Percentiles rank a stretch among this genome's conserved stretches.
phyloP scores from a whole-genome alignment of 2,113 vertebrate genomes.

The Upupa epops region DNA sequence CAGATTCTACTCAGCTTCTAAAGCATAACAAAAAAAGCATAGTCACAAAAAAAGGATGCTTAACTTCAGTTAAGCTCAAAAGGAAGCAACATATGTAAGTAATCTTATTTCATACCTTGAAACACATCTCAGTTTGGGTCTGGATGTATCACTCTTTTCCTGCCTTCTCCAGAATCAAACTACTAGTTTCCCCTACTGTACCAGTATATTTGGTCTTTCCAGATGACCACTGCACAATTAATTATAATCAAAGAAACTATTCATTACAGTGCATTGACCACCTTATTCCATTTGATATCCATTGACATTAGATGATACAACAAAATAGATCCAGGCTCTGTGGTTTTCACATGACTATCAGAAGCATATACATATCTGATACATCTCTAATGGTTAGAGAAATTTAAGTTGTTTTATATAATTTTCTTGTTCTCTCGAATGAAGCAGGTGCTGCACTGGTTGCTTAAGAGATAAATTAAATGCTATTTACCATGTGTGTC shows the following conservation, averaged over 20 bases:
- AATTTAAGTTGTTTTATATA: not conserved
- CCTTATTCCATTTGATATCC: not conserved
- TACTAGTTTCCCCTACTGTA: not conserved
- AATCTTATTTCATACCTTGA: not conserved
- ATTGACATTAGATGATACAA: not conserved
- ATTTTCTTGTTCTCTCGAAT: not conserved
- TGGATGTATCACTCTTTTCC: not conserved
- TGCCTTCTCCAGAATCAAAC: not conserved
- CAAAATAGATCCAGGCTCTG: not conserved
- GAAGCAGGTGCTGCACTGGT: not conserved
- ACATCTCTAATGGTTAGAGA: not conserved
- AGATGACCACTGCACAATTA: not conserved
- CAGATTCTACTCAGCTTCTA: no score
- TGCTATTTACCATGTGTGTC: not conserved
- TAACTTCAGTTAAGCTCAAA: not conserved
- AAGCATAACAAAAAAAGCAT: no score
- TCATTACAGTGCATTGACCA: not conserved
- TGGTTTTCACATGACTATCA: not conserved
- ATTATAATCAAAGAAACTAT: not conserved
- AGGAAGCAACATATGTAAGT: not conserved
- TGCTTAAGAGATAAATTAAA: not conserved
- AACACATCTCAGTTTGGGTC: not conserved
- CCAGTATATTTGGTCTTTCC: not conserved
- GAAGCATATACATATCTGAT: not conserved
- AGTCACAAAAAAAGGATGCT: not conserved